Base-by-base conservation (phyloP, 2,888 invertebrate genomes). In the Agriotes lineatus region DNA sequence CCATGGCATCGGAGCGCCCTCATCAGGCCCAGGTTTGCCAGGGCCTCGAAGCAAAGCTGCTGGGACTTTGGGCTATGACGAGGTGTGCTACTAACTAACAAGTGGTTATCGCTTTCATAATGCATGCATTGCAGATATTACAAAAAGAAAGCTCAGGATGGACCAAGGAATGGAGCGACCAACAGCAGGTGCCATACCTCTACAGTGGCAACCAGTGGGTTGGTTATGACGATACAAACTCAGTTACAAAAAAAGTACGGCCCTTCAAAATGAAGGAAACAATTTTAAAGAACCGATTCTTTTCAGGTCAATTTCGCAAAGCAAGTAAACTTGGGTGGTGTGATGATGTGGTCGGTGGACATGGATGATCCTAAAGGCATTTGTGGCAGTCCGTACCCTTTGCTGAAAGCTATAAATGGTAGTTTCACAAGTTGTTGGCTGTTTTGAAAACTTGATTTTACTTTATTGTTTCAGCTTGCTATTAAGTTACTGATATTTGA, bases 291-390 rank as follows among this genome's bases (percentile, higher is more conserved):
- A 6, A 30, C 30, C 30, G 30, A 30, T n/a, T n/a, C 12, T 52
- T 77, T 80, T 74, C 71, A 84, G 83, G 76, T 81, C 0, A 58
- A 81, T 35, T 85, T 81, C 69, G 85, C 82, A 0, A 42, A 82
- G 20, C 73, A 80, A 0, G 70, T 80, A 39, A 78, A 80, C 0
- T 74, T 88, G n/a, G 86, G 83, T 10, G 88, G 88, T 1, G 80
- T 85, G 6, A 87, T 88, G 87, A 76, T 87, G 18, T 88, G 87
- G 87, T 84, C 87, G 0, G 76, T 87, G 30, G 87, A 88, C 71
- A 86, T 85, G 1, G 87, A 88, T n/a, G 66, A 69, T 44, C 69
- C 69, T 18, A 56, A 54, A n/a, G 69, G 65, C 16, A 18, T 10
- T 12, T 25, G 14, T 9, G 69, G 64, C 2, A n/a, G 35, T 1